phyloP scores from a whole-genome alignment of 2,113 vertebrate genomes.

The Pithys albifrons region DNA sequence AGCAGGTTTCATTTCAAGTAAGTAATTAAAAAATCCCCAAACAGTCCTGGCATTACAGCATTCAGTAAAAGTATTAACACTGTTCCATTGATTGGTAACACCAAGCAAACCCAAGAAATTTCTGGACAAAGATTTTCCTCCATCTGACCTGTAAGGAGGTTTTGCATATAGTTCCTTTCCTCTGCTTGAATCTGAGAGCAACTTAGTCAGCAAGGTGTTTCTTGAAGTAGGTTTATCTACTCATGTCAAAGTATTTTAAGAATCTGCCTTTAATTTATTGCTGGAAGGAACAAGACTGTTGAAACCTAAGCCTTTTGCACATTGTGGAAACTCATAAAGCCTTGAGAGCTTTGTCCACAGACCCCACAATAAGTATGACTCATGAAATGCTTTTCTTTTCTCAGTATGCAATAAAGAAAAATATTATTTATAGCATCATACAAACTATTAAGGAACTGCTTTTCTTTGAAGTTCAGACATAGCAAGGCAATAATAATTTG shows the following conservation, averaged over 20 bases:
- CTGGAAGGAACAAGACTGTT: not conserved
- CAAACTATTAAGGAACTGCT: not conserved
- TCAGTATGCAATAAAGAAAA: not conserved
- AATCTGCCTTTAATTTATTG: not conserved
- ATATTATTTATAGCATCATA: constrained; percentile 11
- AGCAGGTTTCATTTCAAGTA: not conserved
- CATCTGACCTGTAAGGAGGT: not conserved
- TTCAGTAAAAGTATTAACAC: not conserved
- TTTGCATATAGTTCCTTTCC: not conserved
- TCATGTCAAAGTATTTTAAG: not conserved
- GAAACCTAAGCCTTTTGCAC: not conserved
- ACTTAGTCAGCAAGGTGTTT: not conserved
- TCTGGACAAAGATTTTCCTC: not conserved
- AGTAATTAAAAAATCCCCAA: not conserved
- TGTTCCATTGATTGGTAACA: not conserved
- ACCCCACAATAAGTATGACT: constrained; percentile 10
- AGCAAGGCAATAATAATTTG: not conserved
- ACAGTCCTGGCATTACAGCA: not conserved
- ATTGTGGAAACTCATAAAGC: not conserved
- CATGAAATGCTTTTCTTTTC: not conserved
- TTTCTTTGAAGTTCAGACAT: constrained; percentile 21
- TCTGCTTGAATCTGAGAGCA: not conserved
- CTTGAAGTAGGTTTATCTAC: not conserved
- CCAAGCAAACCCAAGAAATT: not conserved
- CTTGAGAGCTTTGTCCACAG: not conserved